Evolutionary conservation across 2,113 vertebrate genomes (phyloP).

Genomic region (Astatoreochromis straeleni): DNA sequence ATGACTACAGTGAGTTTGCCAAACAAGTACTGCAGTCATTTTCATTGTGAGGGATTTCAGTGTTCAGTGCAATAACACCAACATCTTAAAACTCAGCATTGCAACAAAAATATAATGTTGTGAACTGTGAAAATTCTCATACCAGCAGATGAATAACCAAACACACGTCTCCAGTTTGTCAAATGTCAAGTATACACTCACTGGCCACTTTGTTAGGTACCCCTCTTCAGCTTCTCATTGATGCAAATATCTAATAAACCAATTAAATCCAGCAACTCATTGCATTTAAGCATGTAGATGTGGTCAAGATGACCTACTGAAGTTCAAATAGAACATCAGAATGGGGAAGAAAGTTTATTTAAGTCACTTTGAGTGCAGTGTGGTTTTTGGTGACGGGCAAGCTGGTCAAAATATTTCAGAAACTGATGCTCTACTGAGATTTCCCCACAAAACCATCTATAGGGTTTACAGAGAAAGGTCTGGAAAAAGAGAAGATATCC

Average conservation of each 20-base stretch:
- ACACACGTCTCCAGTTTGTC: background rate
- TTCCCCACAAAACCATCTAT: background rate
- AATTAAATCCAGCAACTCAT: background rate
- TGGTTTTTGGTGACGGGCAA: background rate
- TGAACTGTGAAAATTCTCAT: background rate
- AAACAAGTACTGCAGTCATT: slow-evolving; percentile 3
- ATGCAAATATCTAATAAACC: background rate
- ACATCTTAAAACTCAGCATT: background rate
- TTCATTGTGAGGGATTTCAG: background rate
- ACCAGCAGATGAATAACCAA: background rate
- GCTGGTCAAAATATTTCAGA: background rate
- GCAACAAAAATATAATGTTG: background rate
- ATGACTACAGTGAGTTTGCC: slow-evolving; percentile 9
- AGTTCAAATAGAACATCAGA: background rate
- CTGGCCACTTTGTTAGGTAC: background rate
- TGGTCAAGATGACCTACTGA: background rate
- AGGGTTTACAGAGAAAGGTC: background rate
- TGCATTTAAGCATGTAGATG: background rate
- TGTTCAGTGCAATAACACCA: background rate
- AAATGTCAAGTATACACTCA: background rate
- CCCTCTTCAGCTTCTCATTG: background rate
- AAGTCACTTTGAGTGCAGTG: background rate
- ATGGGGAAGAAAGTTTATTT: background rate
- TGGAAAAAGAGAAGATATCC: background rate
- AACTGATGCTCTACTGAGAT: background rate